phyloP scores from a whole-genome alignment of 2,888 invertebrate species.

The Athalia circularis region DNA sequence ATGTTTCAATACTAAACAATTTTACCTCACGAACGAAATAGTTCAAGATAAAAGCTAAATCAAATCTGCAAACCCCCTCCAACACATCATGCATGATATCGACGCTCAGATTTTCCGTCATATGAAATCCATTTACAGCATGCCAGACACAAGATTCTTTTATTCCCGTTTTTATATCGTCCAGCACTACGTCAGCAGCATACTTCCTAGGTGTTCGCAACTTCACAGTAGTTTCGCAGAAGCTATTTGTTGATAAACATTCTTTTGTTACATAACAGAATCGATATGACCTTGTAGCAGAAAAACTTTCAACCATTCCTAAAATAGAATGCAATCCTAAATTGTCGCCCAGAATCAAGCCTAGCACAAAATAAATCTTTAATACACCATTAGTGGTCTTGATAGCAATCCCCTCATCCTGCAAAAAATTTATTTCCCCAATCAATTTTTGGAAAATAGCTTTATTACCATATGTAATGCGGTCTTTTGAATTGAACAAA shows the following conservation, averaged over 20 bases:
- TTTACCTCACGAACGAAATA: neutral
- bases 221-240: neutral
- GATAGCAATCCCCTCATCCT: neutral
- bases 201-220: neutral
- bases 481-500: neutral
- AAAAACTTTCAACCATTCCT: constrained; percentile 14
- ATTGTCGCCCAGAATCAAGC: no score
- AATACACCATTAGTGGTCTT: no score
- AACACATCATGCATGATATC: no score
- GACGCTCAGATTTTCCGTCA: neutral
- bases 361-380: no score
- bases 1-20: neutral
- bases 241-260: neutral
- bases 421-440: constrained; percentile 2
- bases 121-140: neutral
- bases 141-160: constrained; percentile 2
- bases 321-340: constrained; percentile 20
- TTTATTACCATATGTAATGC: neutral
- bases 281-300: neutral
- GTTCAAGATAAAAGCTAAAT: neutral
- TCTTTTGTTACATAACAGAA: constrained; percentile 9
- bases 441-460: neutral
- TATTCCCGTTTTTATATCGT: neutral
- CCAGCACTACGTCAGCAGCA: neutral
- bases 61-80: constrained; percentile 9